A percentile compares a stretch with the other conserved stretches of the same genome.
Evolutionary conservation across 2,888 invertebrate species (phyloP).

Genomic region (Xanthia togata): DNA sequence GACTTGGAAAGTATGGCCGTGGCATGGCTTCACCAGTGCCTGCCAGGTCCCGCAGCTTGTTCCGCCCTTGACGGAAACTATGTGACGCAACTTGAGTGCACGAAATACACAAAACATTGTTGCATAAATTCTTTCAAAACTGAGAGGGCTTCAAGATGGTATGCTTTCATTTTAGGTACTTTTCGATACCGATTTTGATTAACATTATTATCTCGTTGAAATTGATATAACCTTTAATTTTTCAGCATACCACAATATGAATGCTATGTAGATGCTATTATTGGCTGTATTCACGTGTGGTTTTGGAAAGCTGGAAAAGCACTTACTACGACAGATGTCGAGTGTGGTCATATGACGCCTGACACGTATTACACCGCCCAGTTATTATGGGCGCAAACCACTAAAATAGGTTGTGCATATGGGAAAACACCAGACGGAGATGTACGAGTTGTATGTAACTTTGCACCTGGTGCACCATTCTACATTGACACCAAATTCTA

Average conservation of each 20-base stretch:
- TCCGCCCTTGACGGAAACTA: slow-evolving; percentile 79
- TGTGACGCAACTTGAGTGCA: slow-evolving; percentile 84
- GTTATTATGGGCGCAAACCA: slow-evolving; percentile 83
- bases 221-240: slow-evolving; percentile 20
- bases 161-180: slow-evolving; percentile 30
- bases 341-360: slow-evolving; percentile 80
- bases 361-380: slow-evolving; percentile 81
- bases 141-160: slow-evolving; percentile 74
- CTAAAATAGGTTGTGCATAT: slow-evolving; percentile 85
- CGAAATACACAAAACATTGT: slow-evolving; percentile 80
- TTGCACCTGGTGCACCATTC: slow-evolving; percentile 85
- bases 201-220: background rate
- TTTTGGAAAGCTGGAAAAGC: slow-evolving; percentile 78
- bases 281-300: slow-evolving; percentile 85
- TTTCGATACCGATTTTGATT: background rate
- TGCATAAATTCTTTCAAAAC: slow-evolving; percentile 71
- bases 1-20: slow-evolving; percentile 83
- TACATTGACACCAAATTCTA: slow-evolving; percentile 76
- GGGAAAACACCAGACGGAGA: slow-evolving; percentile 76
- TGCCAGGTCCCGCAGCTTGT: slow-evolving; percentile 85
- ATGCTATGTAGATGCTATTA: slow-evolving; percentile 80
- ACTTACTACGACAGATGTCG: slow-evolving; percentile 76
- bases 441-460: slow-evolving; percentile 83
- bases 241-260: slow-evolving; percentile 81
- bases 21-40: slow-evolving; percentile 84